Conservation (phyloP, 2,113 vertebrate genomes). For the Mustela nigripes region DNA sequence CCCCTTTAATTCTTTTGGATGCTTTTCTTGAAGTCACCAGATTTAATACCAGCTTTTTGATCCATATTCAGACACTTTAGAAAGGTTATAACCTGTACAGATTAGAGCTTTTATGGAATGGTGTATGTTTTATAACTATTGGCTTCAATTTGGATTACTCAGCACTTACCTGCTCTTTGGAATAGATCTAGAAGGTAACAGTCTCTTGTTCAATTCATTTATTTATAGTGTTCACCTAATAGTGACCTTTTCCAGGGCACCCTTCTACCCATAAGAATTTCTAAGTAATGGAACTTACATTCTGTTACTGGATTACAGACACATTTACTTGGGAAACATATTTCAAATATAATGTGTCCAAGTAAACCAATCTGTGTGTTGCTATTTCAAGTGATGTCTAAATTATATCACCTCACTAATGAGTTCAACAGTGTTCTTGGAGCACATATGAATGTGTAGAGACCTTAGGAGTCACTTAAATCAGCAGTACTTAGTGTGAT, state of each 20-base stretch:
- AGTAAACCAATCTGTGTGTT: not conserved
- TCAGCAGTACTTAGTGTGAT: not conserved
- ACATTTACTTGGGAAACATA: not conserved
- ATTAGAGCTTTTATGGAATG: constrained; percentile 18
- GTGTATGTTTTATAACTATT: constrained; percentile 51
- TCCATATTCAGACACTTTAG: constrained; percentile 5
- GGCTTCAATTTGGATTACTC: constrained; percentile 49
- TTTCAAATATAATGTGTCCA: not conserved
- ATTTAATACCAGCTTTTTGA: constrained; percentile 54
- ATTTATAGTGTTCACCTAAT: constrained; percentile 52
- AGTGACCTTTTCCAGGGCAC: not conserved
- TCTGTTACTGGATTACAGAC: not conserved
- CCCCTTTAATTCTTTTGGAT: constrained; percentile 16
- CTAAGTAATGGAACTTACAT: not conserved
- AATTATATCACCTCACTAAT: not conserved
- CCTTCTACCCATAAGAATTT: not conserved
- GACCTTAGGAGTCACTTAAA: not conserved
- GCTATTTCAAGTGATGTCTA: not conserved
- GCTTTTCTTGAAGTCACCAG: not conserved
- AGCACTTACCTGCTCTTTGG: constrained; percentile 35
- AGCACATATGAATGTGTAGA: not conserved
- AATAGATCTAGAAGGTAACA: constrained; percentile 20
- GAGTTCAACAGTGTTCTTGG: not conserved
- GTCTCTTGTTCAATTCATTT: constrained; percentile 16
- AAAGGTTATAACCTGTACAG: constrained; percentile 38